Evolutionary conservation across 1,140 invertebrate species (phyloP), one percentile per base, ranked within the genome.

Genomic region (Spodoptera litura): DNA sequence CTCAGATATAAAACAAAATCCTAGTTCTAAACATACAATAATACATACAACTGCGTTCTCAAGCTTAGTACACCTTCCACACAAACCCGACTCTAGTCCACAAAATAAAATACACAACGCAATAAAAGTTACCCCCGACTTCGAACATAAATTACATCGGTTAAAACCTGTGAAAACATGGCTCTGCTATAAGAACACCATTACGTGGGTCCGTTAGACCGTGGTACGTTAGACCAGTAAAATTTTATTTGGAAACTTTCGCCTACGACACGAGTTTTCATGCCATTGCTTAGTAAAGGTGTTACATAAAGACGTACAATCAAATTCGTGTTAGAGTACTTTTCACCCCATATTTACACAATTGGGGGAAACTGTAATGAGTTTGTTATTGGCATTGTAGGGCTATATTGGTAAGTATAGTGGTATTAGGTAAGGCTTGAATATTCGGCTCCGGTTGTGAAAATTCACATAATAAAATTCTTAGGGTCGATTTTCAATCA

Each of bases 91-190:
- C 4, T 6, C 38, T 44, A 44, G 4, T 44, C 38, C 15, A 66
- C 49, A 66, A 66, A 66, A 66, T 25, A 49, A 66, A 66, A 6
- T 1, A 44, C 62, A 64, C 15, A 38, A 11, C n/a, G 15, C 62
- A 11, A 49, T 49, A 51, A 66, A 66, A 66, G 62, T 66, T 66
- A 12, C 15, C 38, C 38, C 38, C 15, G n/a, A 11, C 62, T 38
- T 15, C 5, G 62, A 66, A 66, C 38, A 25, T 66, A 66, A 66
- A 66, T 66, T 66, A 66, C 38, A 20, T 25, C n/a, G 15, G 15
- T 66, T 66, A 66, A 49, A 66, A 66, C 62, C 62, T 49, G 62
- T 66, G 38, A 20, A 49, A 66, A 66, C 62, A 66, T 66, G 62
- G 15, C n/a, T 4, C n/a, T 12, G 20, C 38, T 8, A 49, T 66